Percentiles rank a stretch among this genome's conserved stretches.
Conservation (phyloP, 2,113 vertebrate species). For the Dasypus novemcinctus region DNA sequence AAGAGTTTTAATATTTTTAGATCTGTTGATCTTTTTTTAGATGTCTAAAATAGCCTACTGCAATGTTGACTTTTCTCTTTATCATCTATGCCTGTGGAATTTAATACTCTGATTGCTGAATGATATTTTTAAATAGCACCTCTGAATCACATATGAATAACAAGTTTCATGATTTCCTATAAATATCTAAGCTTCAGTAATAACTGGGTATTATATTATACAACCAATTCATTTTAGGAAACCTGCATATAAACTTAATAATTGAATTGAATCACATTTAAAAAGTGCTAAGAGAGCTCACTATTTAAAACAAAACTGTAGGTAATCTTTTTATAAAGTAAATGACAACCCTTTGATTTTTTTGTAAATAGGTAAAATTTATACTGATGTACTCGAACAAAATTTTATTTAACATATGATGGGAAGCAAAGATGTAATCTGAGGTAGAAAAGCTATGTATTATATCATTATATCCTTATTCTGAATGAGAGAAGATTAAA, state of each 20-base stretch:
- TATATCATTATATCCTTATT: not conserved
- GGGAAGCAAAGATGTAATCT: conserved; percentile 25
- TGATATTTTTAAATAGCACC: conserved; percentile 18
- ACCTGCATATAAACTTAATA: not conserved
- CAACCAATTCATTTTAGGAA: not conserved
- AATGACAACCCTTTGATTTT: not conserved
- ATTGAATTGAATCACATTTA: conserved; percentile 7
- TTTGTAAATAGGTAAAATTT: conserved; percentile 48
- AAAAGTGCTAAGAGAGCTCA: not conserved
- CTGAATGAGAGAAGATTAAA: not conserved
- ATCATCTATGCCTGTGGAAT: not conserved
- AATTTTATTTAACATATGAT: not conserved
- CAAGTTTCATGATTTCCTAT: conserved; percentile 23
- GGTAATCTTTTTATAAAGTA: not conserved
- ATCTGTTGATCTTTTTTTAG: not conserved
- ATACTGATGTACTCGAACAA: not conserved
- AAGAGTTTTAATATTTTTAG: not conserved
- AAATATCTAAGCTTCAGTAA: not conserved
- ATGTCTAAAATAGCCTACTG: not conserved
- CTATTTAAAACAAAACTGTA: conserved; percentile 19
- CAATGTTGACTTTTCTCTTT: not conserved
- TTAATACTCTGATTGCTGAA: conserved; percentile 27
- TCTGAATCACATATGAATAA: not conserved
- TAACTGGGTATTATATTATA: not conserved
- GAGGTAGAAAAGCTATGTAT: not conserved